Evolutionary conservation across 2,888 invertebrate species (phyloP).

Genomic region (Dilophus febrilis): DNA sequence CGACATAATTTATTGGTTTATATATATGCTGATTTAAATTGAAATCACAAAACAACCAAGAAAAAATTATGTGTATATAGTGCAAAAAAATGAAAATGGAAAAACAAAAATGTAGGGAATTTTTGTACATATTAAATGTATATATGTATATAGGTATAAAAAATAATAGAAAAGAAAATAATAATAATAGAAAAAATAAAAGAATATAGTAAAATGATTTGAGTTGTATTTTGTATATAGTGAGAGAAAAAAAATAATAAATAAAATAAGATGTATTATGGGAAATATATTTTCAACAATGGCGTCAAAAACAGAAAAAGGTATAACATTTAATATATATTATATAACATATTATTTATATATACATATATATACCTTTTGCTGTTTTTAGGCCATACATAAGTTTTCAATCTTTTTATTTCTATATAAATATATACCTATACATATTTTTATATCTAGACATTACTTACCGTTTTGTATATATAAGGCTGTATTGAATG

Average conservation of each 20-base stretch:
- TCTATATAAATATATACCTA: background rate
- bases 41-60: background rate
- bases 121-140: slow-evolving; percentile 1
- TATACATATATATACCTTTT: background rate
- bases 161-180: no score
- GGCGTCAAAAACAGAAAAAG: background rate
- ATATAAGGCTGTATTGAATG: no score
- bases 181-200: no score
- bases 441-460: background rate
- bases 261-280: background rate
- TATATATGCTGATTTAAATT: no score
- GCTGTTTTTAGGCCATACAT: background rate
- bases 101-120: background rate
- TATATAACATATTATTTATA: background rate
- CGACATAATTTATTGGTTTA: no score
- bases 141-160: no score
- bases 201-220: no score
- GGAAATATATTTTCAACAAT: background rate
- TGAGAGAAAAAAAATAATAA: no score
- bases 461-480: no score
- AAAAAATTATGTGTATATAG: background rate
- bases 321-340: background rate
- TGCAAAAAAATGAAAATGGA: background rate
- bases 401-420: background rate
- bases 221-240: no score